A percentile compares a stretch with the other conserved stretches of the same genome.
Evolutionary conservation across 2,113 vertebrate genomes (phyloP).

Genomic region (Ageneiosus marmoratus): DNA sequence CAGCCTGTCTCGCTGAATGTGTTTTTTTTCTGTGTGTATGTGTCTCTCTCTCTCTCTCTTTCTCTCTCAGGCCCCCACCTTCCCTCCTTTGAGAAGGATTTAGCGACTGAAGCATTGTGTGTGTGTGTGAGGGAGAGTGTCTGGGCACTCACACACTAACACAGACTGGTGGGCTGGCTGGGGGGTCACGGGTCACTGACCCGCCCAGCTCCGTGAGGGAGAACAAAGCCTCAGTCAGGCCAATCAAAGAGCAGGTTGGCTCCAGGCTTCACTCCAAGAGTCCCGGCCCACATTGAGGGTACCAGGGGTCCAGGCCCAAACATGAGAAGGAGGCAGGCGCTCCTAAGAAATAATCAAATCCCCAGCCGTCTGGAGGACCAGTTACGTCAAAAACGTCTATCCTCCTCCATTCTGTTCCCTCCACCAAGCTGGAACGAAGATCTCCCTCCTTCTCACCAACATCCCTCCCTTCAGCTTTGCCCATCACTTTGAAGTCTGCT

Average conservation of each 20-base stretch:
- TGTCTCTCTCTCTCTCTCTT: not conserved
- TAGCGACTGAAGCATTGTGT: conserved; percentile 55
- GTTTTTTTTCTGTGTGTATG: not conserved
- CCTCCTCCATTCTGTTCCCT: conserved; percentile 63
- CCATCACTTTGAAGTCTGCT: conserved; percentile 80
- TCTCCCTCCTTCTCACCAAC: conserved; percentile 46
- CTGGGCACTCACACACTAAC: conserved; percentile 59
- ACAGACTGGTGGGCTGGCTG: conserved; percentile 74
- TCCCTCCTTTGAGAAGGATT: conserved; percentile 46
- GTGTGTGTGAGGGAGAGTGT: conserved; percentile 60
- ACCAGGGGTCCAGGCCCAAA: conserved; percentile 54
- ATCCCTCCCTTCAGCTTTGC: conserved; percentile 47
- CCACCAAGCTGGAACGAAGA: conserved; percentile 65
- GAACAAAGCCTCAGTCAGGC: conserved; percentile 73
- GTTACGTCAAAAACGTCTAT: conserved; percentile 61
- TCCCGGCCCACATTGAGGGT: conserved; percentile 58
- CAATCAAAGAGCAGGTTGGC: conserved; percentile 76
- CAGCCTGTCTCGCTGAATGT: conserved; percentile 56
- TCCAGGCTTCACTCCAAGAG: conserved; percentile 71
- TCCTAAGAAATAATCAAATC: conserved; percentile 62
- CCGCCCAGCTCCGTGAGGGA: conserved; percentile 69
- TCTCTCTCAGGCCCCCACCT: conserved; percentile 11
- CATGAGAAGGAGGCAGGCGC: conserved; percentile 30
- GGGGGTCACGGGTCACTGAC: conserved; percentile 71
- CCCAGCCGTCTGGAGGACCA: conserved; percentile 59